A percentile compares a stretch with the other conserved stretches of the same genome.
These are phyloP conservation scores for Eulemur albifrons DNA, from an alignment of 2,797 vertebrate species.

Conservation along the genomic window DNA sequence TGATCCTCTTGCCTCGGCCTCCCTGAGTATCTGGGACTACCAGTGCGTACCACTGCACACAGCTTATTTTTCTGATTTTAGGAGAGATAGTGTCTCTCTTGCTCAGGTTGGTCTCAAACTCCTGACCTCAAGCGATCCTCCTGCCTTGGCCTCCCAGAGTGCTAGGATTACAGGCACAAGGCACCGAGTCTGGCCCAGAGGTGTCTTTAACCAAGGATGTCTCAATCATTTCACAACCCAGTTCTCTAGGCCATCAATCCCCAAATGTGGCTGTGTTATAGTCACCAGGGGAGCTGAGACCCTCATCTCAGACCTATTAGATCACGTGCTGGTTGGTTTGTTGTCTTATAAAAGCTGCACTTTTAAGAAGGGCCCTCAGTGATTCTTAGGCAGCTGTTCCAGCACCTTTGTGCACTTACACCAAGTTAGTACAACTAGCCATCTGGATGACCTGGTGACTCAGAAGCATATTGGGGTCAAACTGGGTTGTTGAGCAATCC, in stretches of 20 bases:
- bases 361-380: background rate
- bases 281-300: background rate
- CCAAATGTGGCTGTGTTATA: background rate
- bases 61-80: background rate
- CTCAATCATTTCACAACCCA: background rate
- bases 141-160: background rate
- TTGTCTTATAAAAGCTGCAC: slow-evolving; percentile 1
- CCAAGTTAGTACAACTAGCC: background rate
- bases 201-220: background rate
- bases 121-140: background rate
- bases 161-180: background rate
- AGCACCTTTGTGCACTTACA: background rate
- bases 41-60: background rate
- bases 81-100: too few species aligned
- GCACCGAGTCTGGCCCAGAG: background rate
- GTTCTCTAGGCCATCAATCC: background rate
- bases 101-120: background rate
- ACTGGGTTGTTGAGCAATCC: background rate
- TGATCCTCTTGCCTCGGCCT: background rate
- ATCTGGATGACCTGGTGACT: background rate
- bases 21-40: background rate
- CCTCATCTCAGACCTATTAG: background rate
- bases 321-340: background rate
- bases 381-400: background rate
- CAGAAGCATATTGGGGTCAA: background rate